Base-by-base conservation (phyloP, 2,797 vertebrate genomes). In the Micrastur ruficollis region DNA sequence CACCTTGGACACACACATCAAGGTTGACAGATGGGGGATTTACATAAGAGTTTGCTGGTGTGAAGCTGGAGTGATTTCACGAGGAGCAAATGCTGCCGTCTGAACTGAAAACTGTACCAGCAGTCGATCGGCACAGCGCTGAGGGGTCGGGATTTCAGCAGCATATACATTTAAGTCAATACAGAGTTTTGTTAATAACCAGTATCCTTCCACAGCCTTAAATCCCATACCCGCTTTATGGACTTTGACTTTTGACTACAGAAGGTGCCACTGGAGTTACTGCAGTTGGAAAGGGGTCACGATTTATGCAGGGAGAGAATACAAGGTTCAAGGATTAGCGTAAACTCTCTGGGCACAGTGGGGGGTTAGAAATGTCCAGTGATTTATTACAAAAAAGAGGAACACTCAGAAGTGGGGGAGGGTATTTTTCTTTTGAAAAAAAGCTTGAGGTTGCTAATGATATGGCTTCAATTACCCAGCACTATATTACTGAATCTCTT, bases 1-100 rank as follows among this genome's bases (percentile, higher is more conserved):
- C 15, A 25, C 6, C 71, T 55, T 55, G 42, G 63, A n/a, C 20
- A 31, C 0, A 1, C 8, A 8, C 36, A n/a, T 23, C n/a, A 56
- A 36, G 32, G 9, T 9, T 75, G 67, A 9, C 22, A 52, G n/a
- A 34, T 14, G 36, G 23, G 26, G 46, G 71, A 67, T 80, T 91
- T 58, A 53, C 9, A 2, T n/a, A 29, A 20, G 16, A 40, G n/a
- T 42, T 65, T 8, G 3, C 13, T 50, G 36, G 21, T 38, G 16
- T 15, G 63, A 75, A 47, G 34, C 49, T 55, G 36, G 29, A 27
- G 32, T 59, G 53, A 55, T 56, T 59, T 61, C 13, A 31, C 9
- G 19, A 40, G 29, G 25, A 75, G 5, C 5, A 63, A 65, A 50
- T n/a, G 34, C 63, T 63, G 62, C 44, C 0, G 0, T 62, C 32